Conservation (phyloP, 2,888 invertebrate genomes). For the Caradrina clavipalpis region DNA sequence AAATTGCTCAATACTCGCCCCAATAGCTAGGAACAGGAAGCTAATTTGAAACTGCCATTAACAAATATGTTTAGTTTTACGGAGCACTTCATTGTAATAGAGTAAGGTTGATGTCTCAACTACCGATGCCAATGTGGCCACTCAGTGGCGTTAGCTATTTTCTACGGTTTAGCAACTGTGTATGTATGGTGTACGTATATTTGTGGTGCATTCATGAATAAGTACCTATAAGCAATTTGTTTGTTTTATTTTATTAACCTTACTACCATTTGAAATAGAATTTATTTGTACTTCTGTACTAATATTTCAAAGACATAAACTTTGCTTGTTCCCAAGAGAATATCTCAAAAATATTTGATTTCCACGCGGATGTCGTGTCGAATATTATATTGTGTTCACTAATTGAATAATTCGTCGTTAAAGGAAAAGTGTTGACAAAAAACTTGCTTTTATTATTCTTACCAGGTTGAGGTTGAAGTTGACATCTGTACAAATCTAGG, state of each 20-base stretch:
- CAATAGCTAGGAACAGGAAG: not conserved
- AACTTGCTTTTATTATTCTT: no score
- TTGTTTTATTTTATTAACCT: conserved; percentile 70
- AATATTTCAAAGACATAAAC: no score
- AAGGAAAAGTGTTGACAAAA: no score
- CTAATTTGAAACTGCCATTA: conserved; percentile 53
- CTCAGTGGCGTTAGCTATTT: conserved; percentile 68
- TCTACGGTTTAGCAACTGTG: conserved; percentile 72
- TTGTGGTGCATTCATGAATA: conserved; percentile 80
- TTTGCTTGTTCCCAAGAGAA: no score
- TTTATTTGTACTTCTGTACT: no score
- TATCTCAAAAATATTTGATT: no score
- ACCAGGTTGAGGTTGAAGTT: no score
- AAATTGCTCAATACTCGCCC: conserved; percentile 21
- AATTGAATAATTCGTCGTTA: no score
- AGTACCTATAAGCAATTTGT: conserved; percentile 70
- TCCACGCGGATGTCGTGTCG: no score
- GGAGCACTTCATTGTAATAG: conserved; percentile 51
- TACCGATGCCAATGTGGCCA: conserved; percentile 57
- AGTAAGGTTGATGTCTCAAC: conserved; percentile 47
- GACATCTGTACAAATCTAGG: no score
- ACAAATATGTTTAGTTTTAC: conserved; percentile 27
- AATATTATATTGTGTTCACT: no score
- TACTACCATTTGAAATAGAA: not conserved
- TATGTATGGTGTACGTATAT: conserved; percentile 68